These are phyloP conservation scores for Paracentrotus lividus DNA, from an alignment of 53 echinoderm and acorn worm genomes.

Conservation along the genomic window DNA sequence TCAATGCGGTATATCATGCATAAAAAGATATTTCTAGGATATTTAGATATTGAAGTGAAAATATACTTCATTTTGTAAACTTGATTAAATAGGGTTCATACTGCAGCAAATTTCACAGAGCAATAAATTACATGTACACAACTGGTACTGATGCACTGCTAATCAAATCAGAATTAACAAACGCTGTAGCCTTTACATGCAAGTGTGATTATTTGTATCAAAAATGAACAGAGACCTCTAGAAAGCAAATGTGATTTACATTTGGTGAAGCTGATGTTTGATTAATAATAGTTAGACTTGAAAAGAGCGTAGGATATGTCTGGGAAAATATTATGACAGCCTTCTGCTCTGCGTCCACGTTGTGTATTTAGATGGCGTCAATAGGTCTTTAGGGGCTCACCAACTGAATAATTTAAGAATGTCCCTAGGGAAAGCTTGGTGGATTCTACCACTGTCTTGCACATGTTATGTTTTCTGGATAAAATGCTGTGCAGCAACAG, in stretches of 20 bases:
- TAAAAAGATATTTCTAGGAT: no score
- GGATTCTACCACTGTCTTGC: background rate
- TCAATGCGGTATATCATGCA: no score
- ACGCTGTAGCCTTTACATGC: no score
- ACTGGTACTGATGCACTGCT: no score
- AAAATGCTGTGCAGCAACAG: background rate
- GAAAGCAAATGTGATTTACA: background rate
- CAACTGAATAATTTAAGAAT: background rate
- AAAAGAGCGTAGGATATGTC: background rate
- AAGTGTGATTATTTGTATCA: background rate
- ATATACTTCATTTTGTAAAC: no score
- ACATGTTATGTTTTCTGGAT: background rate
- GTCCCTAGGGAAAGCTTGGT: background rate
- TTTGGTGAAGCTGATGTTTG: background rate
- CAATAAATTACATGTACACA: no score
- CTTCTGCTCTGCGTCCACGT: background rate
- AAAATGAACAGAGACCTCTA: background rate
- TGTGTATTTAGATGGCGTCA: slow-evolving; percentile 15
- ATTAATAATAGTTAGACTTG: background rate
- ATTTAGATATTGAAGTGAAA: no score
- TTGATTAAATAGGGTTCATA: no score
- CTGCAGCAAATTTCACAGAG: no score
- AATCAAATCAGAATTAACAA: no score
- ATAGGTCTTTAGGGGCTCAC: slow-evolving; percentile 3
- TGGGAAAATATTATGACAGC: slow-evolving; percentile 13